phyloP scores from a whole-genome alignment of 2,888 invertebrate genomes.

The Spatulosminthurus flaviceps region DNA sequence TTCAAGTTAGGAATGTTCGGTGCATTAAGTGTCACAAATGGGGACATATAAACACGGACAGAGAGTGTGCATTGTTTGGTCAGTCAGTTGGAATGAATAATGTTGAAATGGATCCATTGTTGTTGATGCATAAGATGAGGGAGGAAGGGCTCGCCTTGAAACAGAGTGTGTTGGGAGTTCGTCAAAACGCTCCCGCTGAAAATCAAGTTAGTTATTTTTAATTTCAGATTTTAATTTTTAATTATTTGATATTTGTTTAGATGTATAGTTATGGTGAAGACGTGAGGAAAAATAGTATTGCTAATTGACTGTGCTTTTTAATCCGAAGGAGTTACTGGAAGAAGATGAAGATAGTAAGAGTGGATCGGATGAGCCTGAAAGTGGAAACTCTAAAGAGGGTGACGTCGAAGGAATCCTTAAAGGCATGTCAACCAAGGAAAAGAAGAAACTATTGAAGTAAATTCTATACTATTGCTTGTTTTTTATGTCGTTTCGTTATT shows the following conservation, averaged over 20 bases:
- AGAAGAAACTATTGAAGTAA: conserved; percentile 87
- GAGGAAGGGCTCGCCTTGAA: conserved; percentile 91
- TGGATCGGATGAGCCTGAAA: conserved; percentile 1
- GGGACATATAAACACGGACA: conserved; percentile 98
- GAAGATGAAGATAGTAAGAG: conserved; percentile 69
- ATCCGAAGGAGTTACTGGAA: conserved; percentile 36
- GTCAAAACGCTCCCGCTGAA: conserved; percentile 66
- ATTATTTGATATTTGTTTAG: no score
- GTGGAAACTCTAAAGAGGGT: conserved; percentile 64
- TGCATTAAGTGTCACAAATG: conserved; percentile 99
- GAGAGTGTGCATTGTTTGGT: conserved; percentile 92
- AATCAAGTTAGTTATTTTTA: conserved; percentile 63
- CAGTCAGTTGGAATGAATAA: conserved; percentile 75
- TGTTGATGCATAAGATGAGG: conserved; percentile 87
- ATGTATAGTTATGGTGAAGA: no score
- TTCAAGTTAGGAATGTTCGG: conserved; percentile 94
- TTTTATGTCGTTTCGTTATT: no score
- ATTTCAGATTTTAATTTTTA: no score
- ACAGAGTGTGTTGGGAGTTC: conserved; percentile 71
- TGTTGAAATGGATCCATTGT: conserved; percentile 73
- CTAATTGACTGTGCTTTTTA: conserved; percentile 3
- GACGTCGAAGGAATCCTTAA: conserved; percentile 74
- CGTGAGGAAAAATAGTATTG: no score
- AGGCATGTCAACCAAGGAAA: conserved; percentile 85
- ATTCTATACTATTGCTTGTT: no score